Base-by-base conservation (phyloP, 2,888 invertebrate genomes). In the Miltochrista miniata region DNA sequence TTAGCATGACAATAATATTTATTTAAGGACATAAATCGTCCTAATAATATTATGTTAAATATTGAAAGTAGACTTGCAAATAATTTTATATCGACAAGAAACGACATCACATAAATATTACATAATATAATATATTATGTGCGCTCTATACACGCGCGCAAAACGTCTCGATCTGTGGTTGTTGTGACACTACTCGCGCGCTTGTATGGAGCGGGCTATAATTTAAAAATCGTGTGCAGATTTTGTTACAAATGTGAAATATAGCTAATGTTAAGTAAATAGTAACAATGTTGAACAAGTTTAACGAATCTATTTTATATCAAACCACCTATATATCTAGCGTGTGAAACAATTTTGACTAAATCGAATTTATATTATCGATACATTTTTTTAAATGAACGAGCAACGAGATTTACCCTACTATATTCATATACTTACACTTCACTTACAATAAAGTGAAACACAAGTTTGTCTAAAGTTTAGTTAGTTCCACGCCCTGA, bases 1-100 rank as follows among this genome's bases (percentile, higher is more conserved):
- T 87, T 90, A 89, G 87, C 89, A 80, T 87, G 18, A 24, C 18
- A 87, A 85, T 81, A 79, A 81, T 79, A 74, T 74, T 72, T 76
- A 79, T 75, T 68, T 69, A 68, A 48, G 73, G 75, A 67, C 72
- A 68, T 58, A 59, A 51, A 31, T 7, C 61, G 68, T 58, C 74
- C 67, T 54, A 55, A 53, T 53, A 31, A 61, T 68, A 63, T 59
- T 61, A 64, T 68, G 64, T 59, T 61, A 64, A 67, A 64, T 62
- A 63, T 64, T 59, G 57, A 74, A 72, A 72, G 48, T 54, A 64
- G 58, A 65, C 52, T 55, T 52, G 57, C 59, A 45, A 56, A 61
- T 72, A 68, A 64, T 68, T 62, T 56, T 40, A 14, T 51, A 41
- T 42, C 45, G 51, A 50, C 46, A 56, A 58, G 42, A 61, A 58